A percentile compares a stretch with the other conserved stretches of the same genome.
These are phyloP conservation scores for Seira musarum DNA, from an alignment of 2,888 invertebrate genomes.

Conservation along the genomic window DNA sequence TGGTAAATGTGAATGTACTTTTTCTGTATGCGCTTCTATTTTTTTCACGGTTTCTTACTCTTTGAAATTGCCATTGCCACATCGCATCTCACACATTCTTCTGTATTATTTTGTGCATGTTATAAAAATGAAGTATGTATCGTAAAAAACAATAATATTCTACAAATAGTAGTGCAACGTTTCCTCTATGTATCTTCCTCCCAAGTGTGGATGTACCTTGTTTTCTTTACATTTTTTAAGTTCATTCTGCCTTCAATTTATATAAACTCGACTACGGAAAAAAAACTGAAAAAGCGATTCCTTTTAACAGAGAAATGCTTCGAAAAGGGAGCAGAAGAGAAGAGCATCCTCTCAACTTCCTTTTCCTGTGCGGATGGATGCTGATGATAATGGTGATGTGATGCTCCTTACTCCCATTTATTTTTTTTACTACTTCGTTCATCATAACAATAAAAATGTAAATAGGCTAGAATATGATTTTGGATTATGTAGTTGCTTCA, in stretches of 20 bases:
- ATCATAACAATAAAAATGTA: conserved; percentile 19
- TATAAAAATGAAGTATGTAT: conserved; percentile 1
- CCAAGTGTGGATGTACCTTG: conserved; percentile 49
- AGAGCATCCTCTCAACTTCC: conserved; percentile 62
- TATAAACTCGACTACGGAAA: neutral
- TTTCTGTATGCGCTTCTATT: neutral
- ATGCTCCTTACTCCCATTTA: neutral
- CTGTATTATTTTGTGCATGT: neutral
- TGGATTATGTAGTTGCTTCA: neutral
- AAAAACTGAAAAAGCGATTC: conserved; percentile 26
- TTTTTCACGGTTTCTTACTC: neutral
- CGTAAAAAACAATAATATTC: neutral
- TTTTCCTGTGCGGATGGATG: conserved; percentile 53
- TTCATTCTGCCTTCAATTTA: neutral
- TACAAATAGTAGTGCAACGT: neutral
- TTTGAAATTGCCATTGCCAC: neutral
- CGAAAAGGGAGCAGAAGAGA: conserved; percentile 24
- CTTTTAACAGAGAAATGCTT: conserved; percentile 27
- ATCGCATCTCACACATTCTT: neutral
- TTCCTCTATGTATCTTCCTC: neutral
- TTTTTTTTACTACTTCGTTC: neutral
- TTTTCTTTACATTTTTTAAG: conserved; percentile 34
- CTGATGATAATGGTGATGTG: conserved; percentile 22
- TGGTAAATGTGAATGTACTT: neutral
- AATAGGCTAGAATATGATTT: conserved; percentile 10